phyloP scores from a whole-genome alignment of 2,113 vertebrate genomes.

The Octodon degus region DNA sequence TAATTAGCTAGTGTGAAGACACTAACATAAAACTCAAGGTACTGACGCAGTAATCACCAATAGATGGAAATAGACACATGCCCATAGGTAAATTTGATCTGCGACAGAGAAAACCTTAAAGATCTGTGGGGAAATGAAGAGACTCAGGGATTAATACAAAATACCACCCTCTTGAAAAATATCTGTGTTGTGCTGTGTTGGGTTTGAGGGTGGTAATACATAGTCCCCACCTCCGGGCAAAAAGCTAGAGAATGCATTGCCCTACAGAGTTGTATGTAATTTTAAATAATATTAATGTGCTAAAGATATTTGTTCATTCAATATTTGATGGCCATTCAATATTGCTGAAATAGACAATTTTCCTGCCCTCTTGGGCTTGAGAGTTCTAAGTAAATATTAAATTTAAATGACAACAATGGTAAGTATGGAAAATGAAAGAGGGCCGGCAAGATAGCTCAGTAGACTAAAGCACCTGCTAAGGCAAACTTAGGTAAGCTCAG shows the following conservation, averaged over 20 bases:
- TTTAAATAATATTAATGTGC: constrained; percentile 5
- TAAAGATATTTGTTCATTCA: background rate
- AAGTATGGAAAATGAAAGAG: background rate
- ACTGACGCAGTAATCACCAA: background rate
- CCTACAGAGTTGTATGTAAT: background rate
- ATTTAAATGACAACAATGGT: background rate
- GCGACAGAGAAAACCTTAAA: constrained; percentile 10
- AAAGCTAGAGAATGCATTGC: background rate
- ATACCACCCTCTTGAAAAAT: background rate
- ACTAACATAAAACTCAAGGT: constrained; percentile 9
- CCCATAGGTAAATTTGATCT: background rate
- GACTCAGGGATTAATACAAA: background rate
- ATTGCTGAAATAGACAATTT: background rate
- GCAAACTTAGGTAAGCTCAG: too few species aligned
- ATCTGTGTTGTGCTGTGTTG: constrained; percentile 1
- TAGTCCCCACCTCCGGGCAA: background rate
- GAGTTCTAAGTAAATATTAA: background rate
- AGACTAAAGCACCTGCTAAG: too few species aligned
- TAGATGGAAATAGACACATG: background rate
- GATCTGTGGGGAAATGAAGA: background rate
- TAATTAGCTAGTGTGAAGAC: background rate
- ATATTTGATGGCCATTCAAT: background rate
- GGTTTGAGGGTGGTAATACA: background rate
- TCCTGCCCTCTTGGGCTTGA: background rate
- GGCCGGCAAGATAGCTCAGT: too few species aligned